These are phyloP conservation scores for Cephalopholis sonnerati DNA, from an alignment of 2,113 vertebrate genomes.

Conservation along the genomic window DNA sequence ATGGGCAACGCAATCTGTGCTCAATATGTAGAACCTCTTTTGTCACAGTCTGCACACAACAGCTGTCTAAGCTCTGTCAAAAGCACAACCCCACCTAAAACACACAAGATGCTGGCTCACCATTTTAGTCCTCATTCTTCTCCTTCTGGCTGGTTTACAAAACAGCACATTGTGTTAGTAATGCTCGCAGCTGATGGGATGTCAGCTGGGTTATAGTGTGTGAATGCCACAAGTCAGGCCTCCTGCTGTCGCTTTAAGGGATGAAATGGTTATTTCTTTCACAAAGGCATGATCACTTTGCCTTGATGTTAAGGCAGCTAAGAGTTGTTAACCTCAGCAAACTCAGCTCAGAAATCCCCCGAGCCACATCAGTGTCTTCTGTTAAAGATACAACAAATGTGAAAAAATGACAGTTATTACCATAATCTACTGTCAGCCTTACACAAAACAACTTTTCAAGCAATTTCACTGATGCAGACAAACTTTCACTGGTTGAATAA, in stretches of 20 bases:
- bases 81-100: constrained; percentile 1
- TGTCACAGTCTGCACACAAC: constrained; percentile 6
- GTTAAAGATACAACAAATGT: neutral
- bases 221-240: neutral
- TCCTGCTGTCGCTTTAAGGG: neutral
- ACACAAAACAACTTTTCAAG: no score
- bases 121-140: neutral
- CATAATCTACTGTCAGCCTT: no score
- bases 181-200: neutral
- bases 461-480: no score
- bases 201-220: neutral
- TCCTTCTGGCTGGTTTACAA: neutral
- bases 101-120: neutral
- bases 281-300: neutral
- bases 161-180: neutral
- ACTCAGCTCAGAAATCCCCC: neutral
- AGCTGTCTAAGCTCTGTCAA: constrained; percentile 14
- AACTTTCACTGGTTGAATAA: no score
- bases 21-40: constrained; percentile 7
- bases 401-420: neutral
- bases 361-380: neutral
- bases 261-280: neutral
- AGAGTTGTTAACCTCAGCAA: constrained; percentile 1
- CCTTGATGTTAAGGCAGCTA: neutral
- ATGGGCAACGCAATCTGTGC: neutral